Percentiles rank a stretch among this genome's conserved stretches.
Conservation (phyloP, 2,888 invertebrate genomes). For the Temnothorax ravouxi region DNA sequence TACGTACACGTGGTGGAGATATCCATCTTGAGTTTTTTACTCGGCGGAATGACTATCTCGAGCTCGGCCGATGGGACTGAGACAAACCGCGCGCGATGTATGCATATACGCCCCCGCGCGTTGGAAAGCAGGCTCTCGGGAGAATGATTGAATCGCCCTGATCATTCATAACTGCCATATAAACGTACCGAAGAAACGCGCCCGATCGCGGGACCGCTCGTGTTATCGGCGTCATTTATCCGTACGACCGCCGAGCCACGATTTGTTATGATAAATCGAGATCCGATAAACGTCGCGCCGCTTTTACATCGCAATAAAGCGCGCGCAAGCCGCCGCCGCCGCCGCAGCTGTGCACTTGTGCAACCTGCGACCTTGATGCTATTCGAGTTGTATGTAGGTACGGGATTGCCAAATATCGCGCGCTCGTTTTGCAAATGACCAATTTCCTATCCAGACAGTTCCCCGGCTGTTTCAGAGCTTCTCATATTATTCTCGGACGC, state of each 20-base stretch:
- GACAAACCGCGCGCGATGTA: slow-evolving; percentile 16
- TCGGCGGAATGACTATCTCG: neutral
- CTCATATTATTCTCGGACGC: neutral
- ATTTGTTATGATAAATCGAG: slow-evolving; percentile 48
- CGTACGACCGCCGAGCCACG: slow-evolving; percentile 17
- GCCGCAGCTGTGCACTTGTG: slow-evolving; percentile 24
- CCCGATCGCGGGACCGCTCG: slow-evolving; percentile 16
- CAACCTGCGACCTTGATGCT: slow-evolving; percentile 42
- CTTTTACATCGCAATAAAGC: slow-evolving; percentile 38
- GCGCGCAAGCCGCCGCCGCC: neutral
- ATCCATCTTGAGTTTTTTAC: slow-evolving; percentile 5
- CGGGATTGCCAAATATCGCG: slow-evolving; percentile 17
- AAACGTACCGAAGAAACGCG: slow-evolving; percentile 28
- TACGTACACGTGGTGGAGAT: neutral
- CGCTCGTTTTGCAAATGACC: slow-evolving; percentile 7
- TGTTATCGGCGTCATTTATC: slow-evolving; percentile 42
- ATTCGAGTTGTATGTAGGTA: neutral
- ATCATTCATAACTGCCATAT: slow-evolving; percentile 51
- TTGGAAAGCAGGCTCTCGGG: neutral
- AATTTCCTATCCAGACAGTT: neutral
- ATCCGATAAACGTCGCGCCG: slow-evolving; percentile 36
- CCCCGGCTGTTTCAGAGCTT: neutral
- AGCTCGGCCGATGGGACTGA: neutral
- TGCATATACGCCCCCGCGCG: neutral
- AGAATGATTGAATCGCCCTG: slow-evolving; percentile 38